Base-by-base conservation (phyloP, 2,888 invertebrate species). In the Zaprionus lineosus region DNA sequence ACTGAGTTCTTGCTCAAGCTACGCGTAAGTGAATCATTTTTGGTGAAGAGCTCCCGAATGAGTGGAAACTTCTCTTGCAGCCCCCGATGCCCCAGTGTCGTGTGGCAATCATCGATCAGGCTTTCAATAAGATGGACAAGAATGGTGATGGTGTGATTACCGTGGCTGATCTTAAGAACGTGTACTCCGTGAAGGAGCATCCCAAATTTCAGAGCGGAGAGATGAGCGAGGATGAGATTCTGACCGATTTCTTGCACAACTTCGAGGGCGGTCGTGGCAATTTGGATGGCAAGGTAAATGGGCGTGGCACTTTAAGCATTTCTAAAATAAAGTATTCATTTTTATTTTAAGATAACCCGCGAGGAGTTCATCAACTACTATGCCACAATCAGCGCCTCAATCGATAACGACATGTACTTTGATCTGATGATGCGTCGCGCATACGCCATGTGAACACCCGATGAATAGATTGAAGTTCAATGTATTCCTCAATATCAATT, bases 331-430 rank as follows among this genome's bases (percentile, higher is more conserved):
- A n/a, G n/a, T n/a, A n/a, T n/a, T n/a, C 3, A 28, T 6, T n/a
- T 6, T n/a, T 6, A 28, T n/a, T 4, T 91, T n/a, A n/a, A 98
- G 97, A 96, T 98, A 8, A 97, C 97, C 0, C 92, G 94, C 73
- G 97, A 98, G 78, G 98, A 98, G 90, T 98, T 98, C 86, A 91
- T 95, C 88, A 97, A 97, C 91, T 98, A 98, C 90, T 98, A 98
- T 91, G 93, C 95, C 65, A 97, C 95, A 9, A 95, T 98, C 70
- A 98, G 98, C 89, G 97, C 97, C 28, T 97, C 97, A 1, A 96
- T 98, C 75, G 98, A 98, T 90, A 95, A 94, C 73, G 98, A 98
- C 88, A 94, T 95, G 61, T 98, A 96, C 89, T 98, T 98, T 89
- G 97, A 98, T 90, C 92, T 98, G 61, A 97, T 98, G 96, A 97